phyloP scores from a whole-genome alignment of 2,113 vertebrate species.

The Penelope pileata region DNA sequence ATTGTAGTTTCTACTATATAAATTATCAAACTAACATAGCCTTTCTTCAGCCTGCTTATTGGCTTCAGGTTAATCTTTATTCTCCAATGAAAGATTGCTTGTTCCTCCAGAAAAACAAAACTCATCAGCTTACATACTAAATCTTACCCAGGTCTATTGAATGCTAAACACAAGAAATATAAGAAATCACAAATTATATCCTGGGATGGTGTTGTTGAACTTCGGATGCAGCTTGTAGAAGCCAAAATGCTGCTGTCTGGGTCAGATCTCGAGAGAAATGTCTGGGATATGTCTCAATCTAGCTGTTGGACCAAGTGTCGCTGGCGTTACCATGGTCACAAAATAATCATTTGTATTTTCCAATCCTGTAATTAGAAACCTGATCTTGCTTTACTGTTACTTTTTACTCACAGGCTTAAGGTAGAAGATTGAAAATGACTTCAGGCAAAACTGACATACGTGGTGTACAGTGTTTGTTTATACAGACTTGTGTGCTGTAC shows the following conservation, averaged over 20 bases:
- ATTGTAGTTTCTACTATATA: neutral
- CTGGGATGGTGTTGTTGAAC: neutral
- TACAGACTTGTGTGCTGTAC: neutral
- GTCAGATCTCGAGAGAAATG: neutral
- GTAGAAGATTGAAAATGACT: neutral
- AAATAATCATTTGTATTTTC: neutral
- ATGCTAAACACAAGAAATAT: neutral
- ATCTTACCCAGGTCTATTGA: neutral
- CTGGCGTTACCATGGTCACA: neutral
- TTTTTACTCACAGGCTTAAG: neutral
- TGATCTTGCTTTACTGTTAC: neutral
- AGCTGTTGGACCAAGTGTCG: neutral
- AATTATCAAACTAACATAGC: accelerated
- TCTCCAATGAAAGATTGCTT: neutral
- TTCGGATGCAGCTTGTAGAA: neutral
- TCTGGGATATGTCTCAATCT: neutral
- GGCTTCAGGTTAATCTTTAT: neutral
- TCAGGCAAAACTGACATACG: neutral
- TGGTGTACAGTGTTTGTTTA: neutral
- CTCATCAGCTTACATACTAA: neutral
- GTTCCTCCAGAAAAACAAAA: neutral
- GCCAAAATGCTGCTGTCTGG: neutral
- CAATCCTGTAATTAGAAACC: neutral
- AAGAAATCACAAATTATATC: neutral
- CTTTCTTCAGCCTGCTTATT: neutral